Evolutionary conservation across 2,797 vertebrate species (phyloP), one percentile per base, ranked within the genome.

Genomic region (Xiphophorus birchmanni): DNA sequence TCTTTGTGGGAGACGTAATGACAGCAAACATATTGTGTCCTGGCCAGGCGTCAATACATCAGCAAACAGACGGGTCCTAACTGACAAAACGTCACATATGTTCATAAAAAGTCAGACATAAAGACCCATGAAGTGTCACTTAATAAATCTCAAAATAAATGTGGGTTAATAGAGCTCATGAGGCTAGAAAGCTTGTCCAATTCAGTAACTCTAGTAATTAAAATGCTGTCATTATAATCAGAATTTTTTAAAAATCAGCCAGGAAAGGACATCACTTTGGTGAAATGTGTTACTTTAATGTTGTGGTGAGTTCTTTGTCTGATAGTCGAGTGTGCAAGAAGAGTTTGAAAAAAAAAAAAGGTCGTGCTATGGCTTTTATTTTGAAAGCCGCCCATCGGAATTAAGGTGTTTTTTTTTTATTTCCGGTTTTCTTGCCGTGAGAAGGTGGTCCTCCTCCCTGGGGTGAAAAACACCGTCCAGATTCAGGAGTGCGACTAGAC

Each of bases 391-490:
- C 0, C 0, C 35, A 80, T 47, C 89, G 91, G 93, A 92, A 89
- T 0, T 0, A 0, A 0, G 0, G 15, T 1, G 4, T 40, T 50
- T 0, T 44, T 1, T 42, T 58, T 44, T 1, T 75, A 7, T 42
- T 58, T 32, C 5, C 73, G 37, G 13, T 15, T 54, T 9, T 74
- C 9, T 75, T 73, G 18, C 45, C 60, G 45, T 73, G 80, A 79
- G 94, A 94, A 94, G 93, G 90, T 93, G 94, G 92, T 93, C 90
- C 71, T 80, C 69, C 89, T 80, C 69, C 89, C 74, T 29, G 69
- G 78, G 18, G 82, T 79, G 89, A 93, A 95, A 94, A 95, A 95
- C 93, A 95, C 80, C 90, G 84, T 88, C 65, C 82, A 78, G 83
- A 88, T 91, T 32, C 58, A 89, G 73, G 71, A 5, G 26, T 29